A percentile compares a stretch with the other conserved stretches of the same genome.
phyloP scores from a whole-genome alignment of 1,140 invertebrate species.

The Apis cerana region DNA sequence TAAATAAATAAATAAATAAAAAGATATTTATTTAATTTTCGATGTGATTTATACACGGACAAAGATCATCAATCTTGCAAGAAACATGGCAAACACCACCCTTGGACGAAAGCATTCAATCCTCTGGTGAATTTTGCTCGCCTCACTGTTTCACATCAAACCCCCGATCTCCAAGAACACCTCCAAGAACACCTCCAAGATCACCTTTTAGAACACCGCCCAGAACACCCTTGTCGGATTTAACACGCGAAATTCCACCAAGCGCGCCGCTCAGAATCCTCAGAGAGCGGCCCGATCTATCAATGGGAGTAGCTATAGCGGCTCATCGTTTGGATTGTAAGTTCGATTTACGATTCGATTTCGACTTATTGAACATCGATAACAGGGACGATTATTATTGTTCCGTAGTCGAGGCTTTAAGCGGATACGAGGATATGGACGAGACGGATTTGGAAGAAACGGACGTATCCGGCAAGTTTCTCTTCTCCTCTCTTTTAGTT shows the following conservation, averaged over 20 bases:
- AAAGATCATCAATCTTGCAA: neutral
- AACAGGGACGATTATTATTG: no score
- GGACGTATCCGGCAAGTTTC: no score
- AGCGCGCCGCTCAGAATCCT: neutral
- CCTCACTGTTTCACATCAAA: neutral
- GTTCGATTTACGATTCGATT: neutral
- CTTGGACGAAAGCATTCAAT: neutral
- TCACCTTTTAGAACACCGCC: no score
- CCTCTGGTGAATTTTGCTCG: neutral
- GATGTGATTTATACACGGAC: neutral
- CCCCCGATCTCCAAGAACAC: neutral
- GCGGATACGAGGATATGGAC: no score
- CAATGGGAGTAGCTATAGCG: constrained; percentile 46
- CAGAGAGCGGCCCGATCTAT: neutral
- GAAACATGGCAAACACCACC: constrained; percentile 21
- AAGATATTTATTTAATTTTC: neutral
- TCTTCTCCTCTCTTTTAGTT: no score
- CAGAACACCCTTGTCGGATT: neutral
- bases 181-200: neutral
- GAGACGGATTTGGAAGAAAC: no score
- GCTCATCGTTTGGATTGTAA: constrained; percentile 48
- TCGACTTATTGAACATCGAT: no score
- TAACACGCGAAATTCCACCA: neutral
- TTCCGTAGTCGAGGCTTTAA: no score
- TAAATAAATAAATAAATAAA: no score